Conservation (phyloP, 2,797 vertebrate species). For the Anguilla pacifica region DNA sequence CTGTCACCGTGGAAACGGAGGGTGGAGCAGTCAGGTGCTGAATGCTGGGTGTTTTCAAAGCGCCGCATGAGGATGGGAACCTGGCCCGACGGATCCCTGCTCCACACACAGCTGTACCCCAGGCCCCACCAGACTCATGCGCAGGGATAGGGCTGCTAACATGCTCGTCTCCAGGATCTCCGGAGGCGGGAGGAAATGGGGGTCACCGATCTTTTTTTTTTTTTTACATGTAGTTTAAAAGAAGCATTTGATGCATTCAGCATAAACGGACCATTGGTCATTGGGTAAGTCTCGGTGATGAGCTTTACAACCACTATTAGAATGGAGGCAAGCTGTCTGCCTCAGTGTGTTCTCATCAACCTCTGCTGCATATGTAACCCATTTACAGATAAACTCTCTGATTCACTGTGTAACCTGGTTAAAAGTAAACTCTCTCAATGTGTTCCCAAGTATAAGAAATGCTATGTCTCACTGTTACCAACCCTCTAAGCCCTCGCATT, state of each 20-base stretch:
- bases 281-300: neutral
- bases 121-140: neutral
- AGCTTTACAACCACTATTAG: neutral
- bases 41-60: slow-evolving; percentile 41
- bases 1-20: slow-evolving; percentile 70
- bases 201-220: too few relatives aligned
- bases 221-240: neutral
- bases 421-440: neutral
- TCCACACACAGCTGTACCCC: neutral
- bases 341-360: neutral
- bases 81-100: neutral
- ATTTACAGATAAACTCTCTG: neutral
- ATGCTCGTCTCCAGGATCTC: neutral
- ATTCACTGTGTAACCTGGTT: neutral
- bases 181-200: neutral
- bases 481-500: neutral
- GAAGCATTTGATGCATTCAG: neutral
- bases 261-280: neutral
- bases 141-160: neutral
- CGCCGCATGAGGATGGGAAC: neutral
- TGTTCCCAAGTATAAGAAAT: neutral
- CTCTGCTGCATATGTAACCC: neutral
- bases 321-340: neutral
- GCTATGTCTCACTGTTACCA: neutral
- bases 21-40: slow-evolving; percentile 69